Evolutionary conservation across 1,140 invertebrate species (phyloP).

Genomic region (Brachionus paranguensis): DNA sequence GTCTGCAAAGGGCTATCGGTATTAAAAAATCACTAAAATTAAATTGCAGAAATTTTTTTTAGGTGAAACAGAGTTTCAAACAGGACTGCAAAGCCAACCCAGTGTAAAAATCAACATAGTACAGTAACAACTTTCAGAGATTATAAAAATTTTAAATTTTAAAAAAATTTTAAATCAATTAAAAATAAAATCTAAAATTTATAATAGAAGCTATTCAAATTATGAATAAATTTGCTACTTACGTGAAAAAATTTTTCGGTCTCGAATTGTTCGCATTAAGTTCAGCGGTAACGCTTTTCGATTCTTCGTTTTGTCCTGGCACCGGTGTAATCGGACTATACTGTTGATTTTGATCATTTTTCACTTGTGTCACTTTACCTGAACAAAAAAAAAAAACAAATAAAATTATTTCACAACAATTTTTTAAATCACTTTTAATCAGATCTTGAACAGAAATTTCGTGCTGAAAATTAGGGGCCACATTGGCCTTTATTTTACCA

Average conservation of each 20-base stretch:
- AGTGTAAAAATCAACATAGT: no score
- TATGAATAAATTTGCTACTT: neutral
- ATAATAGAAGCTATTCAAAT: neutral
- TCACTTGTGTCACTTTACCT: neutral
- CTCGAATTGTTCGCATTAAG: neutral
- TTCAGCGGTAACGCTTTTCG: neutral
- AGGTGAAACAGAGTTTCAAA: no score
- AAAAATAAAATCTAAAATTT: neutral
- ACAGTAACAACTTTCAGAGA: no score
- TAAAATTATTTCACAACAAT: neutral
- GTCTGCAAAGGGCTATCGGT: no score
- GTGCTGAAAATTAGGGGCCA: conserved; percentile 6
- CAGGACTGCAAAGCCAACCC: no score
- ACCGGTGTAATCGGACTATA: conserved; percentile 17
- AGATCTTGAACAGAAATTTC: conserved; percentile 33
- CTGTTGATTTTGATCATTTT: neutral
- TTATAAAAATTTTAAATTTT: neutral
- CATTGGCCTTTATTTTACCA: conserved; percentile 34
- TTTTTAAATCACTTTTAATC: conserved; percentile 6
- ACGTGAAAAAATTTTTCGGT: conserved; percentile 33
- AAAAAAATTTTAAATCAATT: neutral
- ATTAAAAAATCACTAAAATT: no score
- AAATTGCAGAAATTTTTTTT: no score
- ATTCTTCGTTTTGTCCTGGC: neutral
- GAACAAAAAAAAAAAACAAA: neutral